Evolutionary conservation across 1,140 invertebrate species (phyloP).

Genomic region (Thalassaphorura encarpata): DNA sequence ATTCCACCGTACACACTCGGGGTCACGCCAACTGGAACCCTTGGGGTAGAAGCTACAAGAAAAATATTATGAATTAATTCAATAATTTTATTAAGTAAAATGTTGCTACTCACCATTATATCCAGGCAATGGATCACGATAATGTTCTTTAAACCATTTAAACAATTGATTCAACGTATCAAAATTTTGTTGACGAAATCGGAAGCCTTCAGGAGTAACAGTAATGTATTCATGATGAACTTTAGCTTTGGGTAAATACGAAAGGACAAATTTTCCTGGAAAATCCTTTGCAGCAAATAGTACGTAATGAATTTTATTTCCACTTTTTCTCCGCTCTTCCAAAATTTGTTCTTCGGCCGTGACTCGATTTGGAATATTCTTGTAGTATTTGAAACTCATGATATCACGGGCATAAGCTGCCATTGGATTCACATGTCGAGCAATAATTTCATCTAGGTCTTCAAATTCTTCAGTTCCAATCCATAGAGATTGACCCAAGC

Average conservation of each 20-base stretch:
- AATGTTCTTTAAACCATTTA: constrained; percentile 97
- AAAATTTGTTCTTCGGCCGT: constrained; percentile 77
- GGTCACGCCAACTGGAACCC: constrained; percentile 17
- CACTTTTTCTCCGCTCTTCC: constrained; percentile 74
- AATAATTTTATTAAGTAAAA: neutral
- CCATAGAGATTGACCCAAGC: constrained; percentile 76
- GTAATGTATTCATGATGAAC: constrained; percentile 85
- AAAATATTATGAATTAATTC: constrained; percentile 3
- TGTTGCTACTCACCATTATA: neutral
- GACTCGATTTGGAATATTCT: constrained; percentile 61
- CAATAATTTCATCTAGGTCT: constrained; percentile 98
- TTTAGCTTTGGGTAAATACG: constrained; percentile 76
- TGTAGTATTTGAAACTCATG: constrained; percentile 83
- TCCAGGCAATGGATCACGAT: constrained; percentile 69
- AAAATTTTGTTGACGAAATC: constrained; percentile 81
- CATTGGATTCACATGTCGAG: constrained; percentile 92
- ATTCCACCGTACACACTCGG: constrained; percentile 22
- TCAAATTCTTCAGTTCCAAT: constrained; percentile 87
- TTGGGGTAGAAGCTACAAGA: no score
- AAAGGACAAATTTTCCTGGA: constrained; percentile 90
- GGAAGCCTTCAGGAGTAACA: constrained; percentile 82
- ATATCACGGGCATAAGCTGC: constrained; percentile 82
- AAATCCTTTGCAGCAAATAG: constrained; percentile 76
- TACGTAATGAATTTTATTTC: constrained; percentile 82
- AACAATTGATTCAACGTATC: constrained; percentile 70